Conservation (phyloP, 2,113 vertebrate genomes). For the Erythrocebus patas region DNA sequence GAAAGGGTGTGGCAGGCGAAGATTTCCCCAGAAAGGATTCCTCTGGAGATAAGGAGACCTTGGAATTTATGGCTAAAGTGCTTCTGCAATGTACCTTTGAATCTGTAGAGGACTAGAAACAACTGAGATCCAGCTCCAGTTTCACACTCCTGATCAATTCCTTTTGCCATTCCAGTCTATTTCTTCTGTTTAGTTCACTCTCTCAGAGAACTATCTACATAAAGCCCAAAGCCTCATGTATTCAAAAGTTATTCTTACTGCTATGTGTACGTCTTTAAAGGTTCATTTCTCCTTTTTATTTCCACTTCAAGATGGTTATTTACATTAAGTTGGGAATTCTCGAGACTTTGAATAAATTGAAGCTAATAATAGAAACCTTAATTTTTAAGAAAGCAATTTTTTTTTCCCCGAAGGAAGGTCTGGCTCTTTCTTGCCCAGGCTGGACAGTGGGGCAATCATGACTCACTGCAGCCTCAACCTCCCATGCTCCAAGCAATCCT, state of each 20-base stretch:
- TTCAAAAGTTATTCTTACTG: neutral
- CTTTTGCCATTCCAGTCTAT: neutral
- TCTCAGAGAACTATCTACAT: neutral
- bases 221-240: neutral
- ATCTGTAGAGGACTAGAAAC: neutral
- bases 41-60: neutral
- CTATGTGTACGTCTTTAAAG: neutral
- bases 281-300: neutral
- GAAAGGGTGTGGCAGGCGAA: neutral
- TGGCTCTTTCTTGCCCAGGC: too few relatives aligned
- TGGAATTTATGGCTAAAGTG: neutral
- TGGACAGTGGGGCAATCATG: too few relatives aligned
- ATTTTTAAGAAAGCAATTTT: conserved; percentile 3
- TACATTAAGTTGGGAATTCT: neutral
- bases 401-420: neutral
- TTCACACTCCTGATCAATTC: neutral
- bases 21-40: neutral
- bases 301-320: neutral
- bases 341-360: neutral
- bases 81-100: neutral
- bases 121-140: neutral
- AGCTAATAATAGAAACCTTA: neutral
- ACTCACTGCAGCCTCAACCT: too few relatives aligned
- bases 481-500: too few relatives aligned
- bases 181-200: neutral